phyloP scores from a whole-genome alignment of 2,888 invertebrate species.

The Catocala nupta region DNA sequence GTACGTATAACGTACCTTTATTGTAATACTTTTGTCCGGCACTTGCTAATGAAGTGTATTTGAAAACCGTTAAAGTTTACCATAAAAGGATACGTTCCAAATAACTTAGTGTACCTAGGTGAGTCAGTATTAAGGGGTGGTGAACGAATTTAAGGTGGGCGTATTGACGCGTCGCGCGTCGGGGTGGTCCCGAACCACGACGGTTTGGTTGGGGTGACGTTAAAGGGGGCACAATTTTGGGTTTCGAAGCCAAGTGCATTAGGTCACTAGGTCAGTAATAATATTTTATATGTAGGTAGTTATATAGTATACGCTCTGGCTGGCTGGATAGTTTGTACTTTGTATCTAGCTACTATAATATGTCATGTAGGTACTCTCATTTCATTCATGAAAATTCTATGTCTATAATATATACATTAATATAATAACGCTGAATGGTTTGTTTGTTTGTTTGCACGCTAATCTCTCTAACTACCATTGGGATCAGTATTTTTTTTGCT shows the following conservation, averaged over 20 bases:
- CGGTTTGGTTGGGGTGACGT: slow-evolving; percentile 23
- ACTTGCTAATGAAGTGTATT: slow-evolving; percentile 16
- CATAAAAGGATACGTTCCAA: slow-evolving; percentile 31
- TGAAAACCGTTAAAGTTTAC: slow-evolving; percentile 29
- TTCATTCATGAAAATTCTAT: no score
- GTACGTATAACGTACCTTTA: slow-evolving; percentile 11
- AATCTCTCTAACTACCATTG: no score
- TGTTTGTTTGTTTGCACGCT: no score
- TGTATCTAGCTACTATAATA: no score
- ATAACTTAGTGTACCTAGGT: slow-evolving; percentile 4
- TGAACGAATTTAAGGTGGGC: slow-evolving; percentile 22
- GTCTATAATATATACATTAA: no score
- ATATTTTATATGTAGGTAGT: slow-evolving; percentile 27
- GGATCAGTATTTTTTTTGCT: no score
- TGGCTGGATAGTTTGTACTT: background rate
- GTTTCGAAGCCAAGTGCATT: slow-evolving; percentile 82
- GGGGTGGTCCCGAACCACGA: slow-evolving; percentile 11
- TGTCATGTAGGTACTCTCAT: no score
- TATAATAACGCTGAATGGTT: no score
- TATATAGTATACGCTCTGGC: background rate
- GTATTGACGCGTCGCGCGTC: background rate
- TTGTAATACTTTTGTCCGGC: slow-evolving; percentile 17
- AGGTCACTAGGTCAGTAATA: slow-evolving; percentile 81
- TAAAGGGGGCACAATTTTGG: slow-evolving; percentile 60
- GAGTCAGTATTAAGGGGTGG: background rate